phyloP scores from a whole-genome alignment of 37 sponge, comb jelly and placozoan genomes.

The Diacarnus erythraeanus region DNA sequence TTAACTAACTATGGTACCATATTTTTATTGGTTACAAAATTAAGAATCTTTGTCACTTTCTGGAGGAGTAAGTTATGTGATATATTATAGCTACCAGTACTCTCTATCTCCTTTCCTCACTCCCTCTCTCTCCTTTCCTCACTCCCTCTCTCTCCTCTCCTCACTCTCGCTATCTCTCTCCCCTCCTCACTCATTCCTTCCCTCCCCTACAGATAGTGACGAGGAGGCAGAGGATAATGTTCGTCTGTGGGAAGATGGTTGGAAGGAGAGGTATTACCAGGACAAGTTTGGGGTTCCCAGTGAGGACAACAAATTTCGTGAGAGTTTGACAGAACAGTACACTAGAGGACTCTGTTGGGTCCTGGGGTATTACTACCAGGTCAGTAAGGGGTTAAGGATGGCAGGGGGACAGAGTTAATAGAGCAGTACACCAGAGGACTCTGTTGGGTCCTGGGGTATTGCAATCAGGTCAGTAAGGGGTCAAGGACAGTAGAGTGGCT shows the following conservation, averaged over 20 bases:
- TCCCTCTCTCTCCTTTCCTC: neutral
- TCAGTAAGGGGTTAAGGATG: too few species aligned
- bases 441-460: conserved; percentile 96
- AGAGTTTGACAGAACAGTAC: conserved; percentile 80
- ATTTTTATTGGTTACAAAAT: too few species aligned
- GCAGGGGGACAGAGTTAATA: too few species aligned
- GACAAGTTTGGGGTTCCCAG: conserved; percentile 89
- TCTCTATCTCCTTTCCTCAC: neutral
- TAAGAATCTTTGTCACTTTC: too few species aligned
- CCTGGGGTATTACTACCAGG: conserved; percentile 90
- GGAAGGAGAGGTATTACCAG: conserved; percentile 93
- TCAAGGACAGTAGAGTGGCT: neutral
- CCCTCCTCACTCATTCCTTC: neutral
- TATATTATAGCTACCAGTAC: too few species aligned
- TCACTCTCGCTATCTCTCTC: neutral
- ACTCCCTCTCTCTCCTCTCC: conserved; percentile 16
- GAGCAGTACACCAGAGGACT: conserved; percentile 49
- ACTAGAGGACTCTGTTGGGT: conserved; percentile 98
- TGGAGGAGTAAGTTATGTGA: too few species aligned
- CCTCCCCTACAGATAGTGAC: conserved; percentile 26
- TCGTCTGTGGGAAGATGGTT: conserved; percentile 96
- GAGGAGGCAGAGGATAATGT: conserved; percentile 60
- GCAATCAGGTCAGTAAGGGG: conserved; percentile 69
- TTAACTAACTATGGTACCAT: too few species aligned
- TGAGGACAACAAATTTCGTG: conserved; percentile 75